phyloP scores from a whole-genome alignment of 2,888 invertebrate genomes.

The Pelosia muscerda region DNA sequence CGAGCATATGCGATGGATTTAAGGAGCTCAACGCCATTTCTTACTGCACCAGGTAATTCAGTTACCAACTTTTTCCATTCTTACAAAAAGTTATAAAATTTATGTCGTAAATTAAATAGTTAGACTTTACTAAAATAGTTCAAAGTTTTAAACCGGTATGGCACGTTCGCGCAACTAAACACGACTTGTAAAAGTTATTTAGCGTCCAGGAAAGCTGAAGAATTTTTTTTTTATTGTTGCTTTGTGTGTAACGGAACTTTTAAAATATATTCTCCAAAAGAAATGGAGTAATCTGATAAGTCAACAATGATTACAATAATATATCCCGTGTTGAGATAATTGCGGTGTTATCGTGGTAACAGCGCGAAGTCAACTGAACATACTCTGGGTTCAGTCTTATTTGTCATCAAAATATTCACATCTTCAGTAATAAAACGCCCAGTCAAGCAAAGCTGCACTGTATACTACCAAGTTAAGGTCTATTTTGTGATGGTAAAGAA shows the following conservation, averaged over 20 bases:
- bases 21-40: slow-evolving; percentile 78
- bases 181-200: neutral
- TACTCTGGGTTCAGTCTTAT: slow-evolving; percentile 56
- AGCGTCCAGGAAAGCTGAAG: neutral
- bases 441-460: slow-evolving; percentile 49
- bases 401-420: slow-evolving; percentile 50
- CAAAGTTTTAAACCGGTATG: neutral
- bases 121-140: neutral
- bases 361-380: slow-evolving; percentile 65
- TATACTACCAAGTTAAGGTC: slow-evolving; percentile 55
- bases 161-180: neutral
- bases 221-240: neutral
- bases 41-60: slow-evolving; percentile 18
- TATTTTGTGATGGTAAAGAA: slow-evolving; percentile 59
- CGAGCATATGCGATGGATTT: slow-evolving; percentile 77
- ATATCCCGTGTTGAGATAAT: slow-evolving; percentile 17
- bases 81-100: neutral
- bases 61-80: slow-evolving; percentile 25
- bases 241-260: neutral
- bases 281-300: slow-evolving; percentile 6
- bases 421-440: slow-evolving; percentile 44
- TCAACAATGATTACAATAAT: slow-evolving; percentile 15
- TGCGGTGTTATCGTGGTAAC: slow-evolving; percentile 47
- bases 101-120: neutral
- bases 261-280: neutral